Base-by-base conservation (phyloP, 2,797 vertebrate species). In the Channa striata region DNA sequence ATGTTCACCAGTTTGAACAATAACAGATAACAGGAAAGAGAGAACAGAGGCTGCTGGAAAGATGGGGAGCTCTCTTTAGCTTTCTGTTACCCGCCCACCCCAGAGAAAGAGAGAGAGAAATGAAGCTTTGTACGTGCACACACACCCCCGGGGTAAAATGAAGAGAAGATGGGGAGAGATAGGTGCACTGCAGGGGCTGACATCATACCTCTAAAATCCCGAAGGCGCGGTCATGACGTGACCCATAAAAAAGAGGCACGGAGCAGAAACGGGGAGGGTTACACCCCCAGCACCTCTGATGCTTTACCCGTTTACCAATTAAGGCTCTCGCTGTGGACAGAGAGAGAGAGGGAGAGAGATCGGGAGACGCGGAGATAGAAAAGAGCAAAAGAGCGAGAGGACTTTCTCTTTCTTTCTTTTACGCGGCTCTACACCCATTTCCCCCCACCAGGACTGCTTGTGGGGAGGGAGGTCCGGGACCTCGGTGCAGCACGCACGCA, bases 271-370 rank as follows among this genome's bases (percentile, higher is more conserved):
- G 59, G 51, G 40, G 59, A 52, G 72, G 59, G 85, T 9, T 43
- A 79, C 82, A 77, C 89, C 87, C 90, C 85, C 83, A 62, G 59
- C 83, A 78, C 83, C 80, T 87, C 91, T 83, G 87, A 83, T 89
- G 86, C 89, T 89, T 92, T 83, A 94, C 87, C 91, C 92, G 89
- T 92, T 95, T 94, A 95, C 94, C 94, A 95, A 95, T 95, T 95
- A 95, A 95, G 94, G 94, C 82, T 93, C 91, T 95, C 71, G 58
- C 79, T 69, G 89, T 81, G 79, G 74, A 64, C 25, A 53, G 48
- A 67, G 43, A 62, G 54, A 50, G 60, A 42, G 46, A 52, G 72
- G 62, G 60, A 74, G 76, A 68, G 70, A 63, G 53, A 42, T 8
- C 61, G 83, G 57, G 79, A 76, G 49, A 58, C 47, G 84, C 67